A percentile compares a stretch with the other conserved stretches of the same genome.
Evolutionary conservation across 92 coral and sea anemone genomes (phyloP).

Genomic region (Parazoanthus atlanticus): DNA sequence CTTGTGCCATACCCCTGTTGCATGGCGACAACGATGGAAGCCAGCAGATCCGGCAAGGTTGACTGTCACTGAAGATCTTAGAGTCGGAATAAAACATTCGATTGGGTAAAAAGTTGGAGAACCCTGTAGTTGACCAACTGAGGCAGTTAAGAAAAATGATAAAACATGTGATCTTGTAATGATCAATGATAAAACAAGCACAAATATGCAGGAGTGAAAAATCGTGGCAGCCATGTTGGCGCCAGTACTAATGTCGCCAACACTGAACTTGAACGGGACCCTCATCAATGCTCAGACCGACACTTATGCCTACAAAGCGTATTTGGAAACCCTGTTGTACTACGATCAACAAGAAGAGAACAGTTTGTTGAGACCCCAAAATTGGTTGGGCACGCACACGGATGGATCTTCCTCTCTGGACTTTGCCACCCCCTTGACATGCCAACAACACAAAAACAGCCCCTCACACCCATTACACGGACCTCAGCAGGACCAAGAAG

Average conservation of each 20-base stretch:
- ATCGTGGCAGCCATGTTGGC: constrained; percentile 10
- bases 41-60: neutral
- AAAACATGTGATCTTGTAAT: neutral
- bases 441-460: too few relatives aligned
- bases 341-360: neutral
- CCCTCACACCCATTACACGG: too few relatives aligned
- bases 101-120: neutral
- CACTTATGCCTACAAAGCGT: neutral
- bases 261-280: too few relatives aligned
- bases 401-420: too few relatives aligned
- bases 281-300: too few relatives aligned
- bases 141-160: neutral
- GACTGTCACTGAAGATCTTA: neutral
- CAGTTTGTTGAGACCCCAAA: neutral
- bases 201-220: constrained; percentile 10
- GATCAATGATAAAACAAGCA: constrained; percentile 9
- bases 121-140: neutral
- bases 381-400: neutral
- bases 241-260: too few relatives aligned
- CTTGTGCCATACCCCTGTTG: neutral
- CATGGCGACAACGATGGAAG: neutral
- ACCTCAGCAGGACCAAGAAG: too few relatives aligned
- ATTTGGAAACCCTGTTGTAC: neutral
- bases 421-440: too few relatives aligned
- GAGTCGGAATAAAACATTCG: neutral